phyloP scores from a whole-genome alignment of 2,113 vertebrate species.

The Pterocles gutturalis region DNA sequence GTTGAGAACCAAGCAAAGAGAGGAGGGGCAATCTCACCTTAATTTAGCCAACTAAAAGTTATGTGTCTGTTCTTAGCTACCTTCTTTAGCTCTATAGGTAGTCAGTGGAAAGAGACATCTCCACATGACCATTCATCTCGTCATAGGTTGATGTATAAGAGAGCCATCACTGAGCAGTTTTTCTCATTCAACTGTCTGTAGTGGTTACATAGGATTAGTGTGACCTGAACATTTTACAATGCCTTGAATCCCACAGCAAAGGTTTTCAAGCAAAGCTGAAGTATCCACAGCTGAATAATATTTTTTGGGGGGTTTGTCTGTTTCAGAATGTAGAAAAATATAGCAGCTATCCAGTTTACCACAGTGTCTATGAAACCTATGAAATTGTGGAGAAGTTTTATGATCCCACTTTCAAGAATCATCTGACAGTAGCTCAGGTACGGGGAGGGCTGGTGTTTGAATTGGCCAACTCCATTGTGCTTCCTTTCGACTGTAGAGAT shows the following conservation, averaged over 20 bases:
- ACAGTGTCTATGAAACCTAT: slow-evolving; percentile 94
- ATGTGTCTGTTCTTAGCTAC: background rate
- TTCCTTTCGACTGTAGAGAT: slow-evolving; percentile 88
- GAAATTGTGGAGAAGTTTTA: slow-evolving; percentile 93
- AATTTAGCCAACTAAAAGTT: background rate
- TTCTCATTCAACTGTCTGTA: rapidly evolving
- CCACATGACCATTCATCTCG: background rate
- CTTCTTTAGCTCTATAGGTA: background rate
- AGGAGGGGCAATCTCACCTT: background rate
- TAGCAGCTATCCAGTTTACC: slow-evolving; percentile 93
- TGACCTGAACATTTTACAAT: background rate
- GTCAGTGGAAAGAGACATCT: background rate
- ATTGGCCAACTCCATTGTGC: slow-evolving; percentile 83
- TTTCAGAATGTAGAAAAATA: slow-evolving; percentile 84
- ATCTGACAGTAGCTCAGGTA: slow-evolving; percentile 86
- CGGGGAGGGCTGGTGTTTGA: slow-evolving; percentile 88
- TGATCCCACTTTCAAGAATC: slow-evolving; percentile 89
- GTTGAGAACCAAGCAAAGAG: background rate
- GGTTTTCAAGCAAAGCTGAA: background rate
- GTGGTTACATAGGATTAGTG: background rate
- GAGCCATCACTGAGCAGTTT: background rate
- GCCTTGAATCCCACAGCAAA: background rate
- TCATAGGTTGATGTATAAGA: background rate
- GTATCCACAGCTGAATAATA: background rate
- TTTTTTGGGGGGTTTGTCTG: background rate